Conservation (phyloP, 53 echinoderm and acorn worm genomes). For the Patiria pectinifera region DNA sequence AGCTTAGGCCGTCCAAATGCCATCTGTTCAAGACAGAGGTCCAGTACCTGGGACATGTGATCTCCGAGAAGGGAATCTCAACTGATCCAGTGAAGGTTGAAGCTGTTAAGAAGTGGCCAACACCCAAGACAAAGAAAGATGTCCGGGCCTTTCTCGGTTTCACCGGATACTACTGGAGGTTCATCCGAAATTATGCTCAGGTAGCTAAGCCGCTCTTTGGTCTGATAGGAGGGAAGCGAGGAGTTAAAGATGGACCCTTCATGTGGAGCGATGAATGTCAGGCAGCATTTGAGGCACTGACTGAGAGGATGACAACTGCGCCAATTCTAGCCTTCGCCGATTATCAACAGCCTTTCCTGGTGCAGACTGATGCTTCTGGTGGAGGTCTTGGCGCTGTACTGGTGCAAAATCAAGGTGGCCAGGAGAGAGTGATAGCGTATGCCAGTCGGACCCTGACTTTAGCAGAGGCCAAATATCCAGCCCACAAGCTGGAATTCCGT, state of each 20-base stretch:
- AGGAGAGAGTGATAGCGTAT: constrained; percentile 26
- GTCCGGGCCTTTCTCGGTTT: constrained; percentile 60
- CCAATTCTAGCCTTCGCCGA: constrained; percentile 60
- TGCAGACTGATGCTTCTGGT: constrained; percentile 51
- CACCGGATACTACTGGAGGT: constrained; percentile 58
- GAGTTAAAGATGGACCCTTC: neutral
- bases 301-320: constrained; percentile 24
- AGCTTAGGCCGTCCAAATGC: constrained; percentile 63
- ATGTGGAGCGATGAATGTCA: constrained; percentile 53
- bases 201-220: constrained; percentile 40
- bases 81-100: constrained; percentile 60
- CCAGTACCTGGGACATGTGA: constrained; percentile 57
- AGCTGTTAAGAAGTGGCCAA: constrained; percentile 56
- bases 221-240: constrained; percentile 36
- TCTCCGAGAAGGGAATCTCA: constrained; percentile 38
- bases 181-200: constrained; percentile 43
- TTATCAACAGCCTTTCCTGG: constrained; percentile 30
- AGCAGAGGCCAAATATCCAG: constrained; percentile 33
- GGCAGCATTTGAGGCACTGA: constrained; percentile 17
- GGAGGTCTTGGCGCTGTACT: constrained; percentile 28
- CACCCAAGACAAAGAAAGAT: constrained; percentile 24
- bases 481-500: constrained; percentile 64
- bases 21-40: constrained; percentile 43
- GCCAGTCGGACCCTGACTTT: constrained; percentile 16
- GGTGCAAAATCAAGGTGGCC: constrained; percentile 27